Evolutionary conservation across 2,113 vertebrate species (phyloP), one percentile per base, ranked within the genome.

Genomic region (Lasiurus borealis): DNA sequence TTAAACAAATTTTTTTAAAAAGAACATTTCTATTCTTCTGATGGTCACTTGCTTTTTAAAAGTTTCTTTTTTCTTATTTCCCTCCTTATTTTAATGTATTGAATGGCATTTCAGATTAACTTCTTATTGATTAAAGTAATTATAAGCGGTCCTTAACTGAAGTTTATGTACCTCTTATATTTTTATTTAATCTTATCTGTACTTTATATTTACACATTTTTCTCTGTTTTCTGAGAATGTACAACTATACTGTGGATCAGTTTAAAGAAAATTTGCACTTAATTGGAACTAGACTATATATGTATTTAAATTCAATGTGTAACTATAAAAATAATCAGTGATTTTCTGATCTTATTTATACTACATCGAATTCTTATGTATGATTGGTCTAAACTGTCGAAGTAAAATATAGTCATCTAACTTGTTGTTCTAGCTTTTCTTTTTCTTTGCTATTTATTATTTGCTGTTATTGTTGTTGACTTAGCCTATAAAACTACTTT

Each of bases 211-310:
- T 96, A 29, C 31, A 94, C 3, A 40, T 29, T 86, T 85, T 96
- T 97, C 86, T 95, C 91, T 96, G 14, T 95, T 97, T 96, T 97
- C 71, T 94, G 80, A 85, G 87, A 95, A 34, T 69, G 46, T 46
- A 52, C 76, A 97, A 71, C 90, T 88, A 12, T 82, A 95, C 95
- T 87, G 0, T 95, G 75, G 84, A 1, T n/a, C 95, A 57, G 18
- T 93, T 92, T 34, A 85, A 85, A 52, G 19, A 40, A 72, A 90
- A 93, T 62, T 62, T 1, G 31, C 48, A 85, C 0, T 85, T 90
- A 90, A 54, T 83, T 95, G 29, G 4, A 96, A 94, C 40, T 68
- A 27, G 0, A 69, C 16, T 92, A 40, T 91, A 27, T 91, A 27
- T 52, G 64, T 82, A 85, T 64, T 93, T 95, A 83, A 94, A 36